phyloP scores from a whole-genome alignment of 2,888 invertebrate species.

The Caenorhabditis drosophilae region DNA sequence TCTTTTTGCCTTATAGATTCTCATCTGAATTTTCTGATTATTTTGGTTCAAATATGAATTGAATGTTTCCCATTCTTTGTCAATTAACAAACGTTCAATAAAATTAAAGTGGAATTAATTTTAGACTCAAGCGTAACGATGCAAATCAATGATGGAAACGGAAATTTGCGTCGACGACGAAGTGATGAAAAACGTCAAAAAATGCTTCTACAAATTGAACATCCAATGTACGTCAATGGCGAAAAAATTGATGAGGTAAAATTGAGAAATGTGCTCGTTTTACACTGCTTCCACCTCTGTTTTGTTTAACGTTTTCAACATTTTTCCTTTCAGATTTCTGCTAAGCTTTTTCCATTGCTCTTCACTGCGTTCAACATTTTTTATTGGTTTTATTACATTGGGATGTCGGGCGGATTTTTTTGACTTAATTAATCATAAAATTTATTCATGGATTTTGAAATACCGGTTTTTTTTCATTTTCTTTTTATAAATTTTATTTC shows the following conservation, averaged over 20 bases:
- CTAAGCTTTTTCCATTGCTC: conserved; percentile 65
- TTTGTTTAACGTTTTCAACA: too few relatives aligned
- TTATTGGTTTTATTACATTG: conserved; percentile 69
- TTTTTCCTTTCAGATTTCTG: conserved; percentile 56
- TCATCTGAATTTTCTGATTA: not conserved
- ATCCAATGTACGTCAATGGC: conserved; percentile 56
- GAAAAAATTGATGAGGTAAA: conserved; percentile 66
- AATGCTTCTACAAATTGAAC: conserved; percentile 40
- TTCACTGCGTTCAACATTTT: conserved; percentile 69
- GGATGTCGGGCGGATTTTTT: conserved; percentile 56
- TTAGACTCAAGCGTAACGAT: conserved; percentile 27
- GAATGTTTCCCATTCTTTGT: too few relatives aligned
- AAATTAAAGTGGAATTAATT: not conserved
- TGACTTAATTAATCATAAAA: not conserved
- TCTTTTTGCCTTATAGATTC: not conserved
- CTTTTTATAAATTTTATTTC: not conserved
- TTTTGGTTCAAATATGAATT: too few relatives aligned
- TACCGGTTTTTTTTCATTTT: conserved; percentile 1
- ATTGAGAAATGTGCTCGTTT: too few relatives aligned
- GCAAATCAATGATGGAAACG: conserved; percentile 44
- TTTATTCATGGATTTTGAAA: not conserved
- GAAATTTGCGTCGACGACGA: conserved; percentile 27
- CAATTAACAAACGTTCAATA: too few relatives aligned
- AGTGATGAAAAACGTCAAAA: conserved; percentile 37
- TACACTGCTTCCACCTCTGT: too few relatives aligned